phyloP scores from a whole-genome alignment of 2,113 vertebrate genomes.

The Cyanoramphus novaezelandiae region DNA sequence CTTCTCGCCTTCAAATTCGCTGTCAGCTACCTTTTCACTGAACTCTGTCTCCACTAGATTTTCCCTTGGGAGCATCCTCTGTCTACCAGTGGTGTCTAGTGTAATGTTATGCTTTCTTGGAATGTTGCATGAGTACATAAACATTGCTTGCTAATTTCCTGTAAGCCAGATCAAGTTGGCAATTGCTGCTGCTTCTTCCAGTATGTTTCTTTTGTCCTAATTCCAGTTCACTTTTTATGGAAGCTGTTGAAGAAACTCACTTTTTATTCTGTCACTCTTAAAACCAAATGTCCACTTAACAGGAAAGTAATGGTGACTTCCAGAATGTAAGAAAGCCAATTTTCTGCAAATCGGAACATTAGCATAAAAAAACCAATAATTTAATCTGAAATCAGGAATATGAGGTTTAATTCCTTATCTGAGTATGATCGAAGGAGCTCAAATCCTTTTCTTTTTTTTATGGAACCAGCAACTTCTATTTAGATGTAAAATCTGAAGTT shows the following conservation, averaged over 20 bases:
- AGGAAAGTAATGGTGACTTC: neutral
- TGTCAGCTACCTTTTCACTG: slow-evolving; percentile 27
- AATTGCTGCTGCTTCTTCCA: slow-evolving; percentile 31
- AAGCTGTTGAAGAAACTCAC: neutral
- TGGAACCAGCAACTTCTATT: neutral
- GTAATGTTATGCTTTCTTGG: slow-evolving; percentile 66
- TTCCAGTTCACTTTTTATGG: slow-evolving; percentile 39
- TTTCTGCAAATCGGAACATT: neutral
- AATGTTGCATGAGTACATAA: slow-evolving; percentile 57
- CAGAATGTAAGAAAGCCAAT: neutral
- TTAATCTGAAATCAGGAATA: neutral
- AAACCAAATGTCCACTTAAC: neutral
- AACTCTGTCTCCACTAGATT: neutral
- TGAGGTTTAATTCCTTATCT: neutral
- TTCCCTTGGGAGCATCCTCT: slow-evolving; percentile 46
- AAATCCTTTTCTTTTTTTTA: neutral
- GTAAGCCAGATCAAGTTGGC: slow-evolving; percentile 52
- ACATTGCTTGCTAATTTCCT: slow-evolving; percentile 59
- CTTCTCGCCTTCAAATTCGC: neutral
- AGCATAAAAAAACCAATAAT: neutral
- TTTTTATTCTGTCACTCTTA: neutral
- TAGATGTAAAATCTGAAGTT: neutral
- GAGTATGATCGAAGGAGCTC: neutral
- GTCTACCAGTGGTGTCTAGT: slow-evolving; percentile 32
- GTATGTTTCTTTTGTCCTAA: slow-evolving; percentile 53